phyloP scores from a whole-genome alignment of 2,888 invertebrate species.

The Tetramorium bicarinatum region DNA sequence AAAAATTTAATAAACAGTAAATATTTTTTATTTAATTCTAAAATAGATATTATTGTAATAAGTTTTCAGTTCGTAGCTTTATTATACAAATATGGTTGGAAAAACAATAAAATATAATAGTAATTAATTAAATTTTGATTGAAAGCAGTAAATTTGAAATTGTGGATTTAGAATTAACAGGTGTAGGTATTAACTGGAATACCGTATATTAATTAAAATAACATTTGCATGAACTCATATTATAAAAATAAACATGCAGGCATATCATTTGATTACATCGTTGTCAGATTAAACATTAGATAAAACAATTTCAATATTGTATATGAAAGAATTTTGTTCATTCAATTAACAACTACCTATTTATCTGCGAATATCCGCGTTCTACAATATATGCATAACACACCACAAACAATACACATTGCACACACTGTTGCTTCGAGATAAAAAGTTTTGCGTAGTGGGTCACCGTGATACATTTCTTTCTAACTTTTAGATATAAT shows the following conservation, averaged over 20 bases:
- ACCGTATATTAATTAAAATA: not conserved
- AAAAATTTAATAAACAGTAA: not conserved
- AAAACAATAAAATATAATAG: not conserved
- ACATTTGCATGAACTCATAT: not conserved
- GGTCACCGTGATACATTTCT: slow-evolving; percentile 58
- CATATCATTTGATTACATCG: slow-evolving; percentile 46
- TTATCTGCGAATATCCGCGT: slow-evolving; percentile 27
- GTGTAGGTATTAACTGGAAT: not conserved
- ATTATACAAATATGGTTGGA: not conserved
- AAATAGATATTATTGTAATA: slow-evolving; percentile 3
- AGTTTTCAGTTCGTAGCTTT: not conserved
- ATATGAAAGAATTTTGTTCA: slow-evolving; percentile 53
- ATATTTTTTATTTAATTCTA: not conserved
- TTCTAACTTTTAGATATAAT: slow-evolving; percentile 6
- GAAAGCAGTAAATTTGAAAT: not conserved
- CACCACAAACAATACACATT: slow-evolving; percentile 79
- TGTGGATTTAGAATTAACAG: not conserved
- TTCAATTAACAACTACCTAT: slow-evolving; percentile 50
- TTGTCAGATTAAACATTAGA: slow-evolving; percentile 27
- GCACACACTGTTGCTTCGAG: slow-evolving; percentile 76
- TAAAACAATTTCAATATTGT: slow-evolving; percentile 25
- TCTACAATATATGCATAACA: slow-evolving; percentile 57
- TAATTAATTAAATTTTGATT: not conserved
- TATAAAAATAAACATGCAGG: not conserved
- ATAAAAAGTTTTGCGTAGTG: slow-evolving; percentile 66